These are phyloP conservation scores for Creontiades dilutus DNA, from an alignment of 2,888 invertebrate species.

Conservation along the genomic window DNA sequence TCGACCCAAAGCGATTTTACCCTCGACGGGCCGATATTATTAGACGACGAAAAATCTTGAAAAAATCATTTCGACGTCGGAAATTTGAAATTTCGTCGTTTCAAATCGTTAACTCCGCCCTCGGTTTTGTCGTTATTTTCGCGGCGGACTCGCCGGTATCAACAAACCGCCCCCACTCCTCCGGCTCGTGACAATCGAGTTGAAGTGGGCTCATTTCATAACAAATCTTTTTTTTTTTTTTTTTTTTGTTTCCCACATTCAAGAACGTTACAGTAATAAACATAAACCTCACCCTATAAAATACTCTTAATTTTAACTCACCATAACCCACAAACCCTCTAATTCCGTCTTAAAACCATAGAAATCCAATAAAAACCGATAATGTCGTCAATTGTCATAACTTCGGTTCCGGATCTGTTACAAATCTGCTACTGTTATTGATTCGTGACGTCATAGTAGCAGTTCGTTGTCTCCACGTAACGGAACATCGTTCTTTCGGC, in stretches of 20 bases:
- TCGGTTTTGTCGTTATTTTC: conserved; percentile 25
- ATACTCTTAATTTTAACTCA: too few relatives aligned
- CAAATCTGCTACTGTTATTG: too few relatives aligned
- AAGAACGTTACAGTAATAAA: too few relatives aligned
- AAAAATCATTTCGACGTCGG: conserved; percentile 51
- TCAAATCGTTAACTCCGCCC: conserved; percentile 14
- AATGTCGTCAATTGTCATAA: too few relatives aligned
- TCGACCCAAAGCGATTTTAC: background rate
- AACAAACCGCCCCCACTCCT: conserved; percentile 72
- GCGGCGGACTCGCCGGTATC: conserved; percentile 69
- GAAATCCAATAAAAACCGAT: too few relatives aligned
- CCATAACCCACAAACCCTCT: too few relatives aligned
- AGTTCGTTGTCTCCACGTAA: too few relatives aligned
- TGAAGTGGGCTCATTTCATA: conserved; percentile 4
- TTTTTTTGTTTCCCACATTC: background rate
- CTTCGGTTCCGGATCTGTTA: too few relatives aligned
- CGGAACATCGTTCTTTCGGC: too few relatives aligned
- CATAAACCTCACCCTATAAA: too few relatives aligned
- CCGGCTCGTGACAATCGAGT: conserved; percentile 19
- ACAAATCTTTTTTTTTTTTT: background rate
- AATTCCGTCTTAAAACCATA: too few relatives aligned
- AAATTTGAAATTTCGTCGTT: conserved; percentile 36
- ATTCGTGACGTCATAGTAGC: too few relatives aligned
- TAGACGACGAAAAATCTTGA: background rate
- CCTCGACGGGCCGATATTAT: background rate